Conservation (phyloP, 1,140 invertebrate genomes). For the Brachionus koreanus region DNA sequence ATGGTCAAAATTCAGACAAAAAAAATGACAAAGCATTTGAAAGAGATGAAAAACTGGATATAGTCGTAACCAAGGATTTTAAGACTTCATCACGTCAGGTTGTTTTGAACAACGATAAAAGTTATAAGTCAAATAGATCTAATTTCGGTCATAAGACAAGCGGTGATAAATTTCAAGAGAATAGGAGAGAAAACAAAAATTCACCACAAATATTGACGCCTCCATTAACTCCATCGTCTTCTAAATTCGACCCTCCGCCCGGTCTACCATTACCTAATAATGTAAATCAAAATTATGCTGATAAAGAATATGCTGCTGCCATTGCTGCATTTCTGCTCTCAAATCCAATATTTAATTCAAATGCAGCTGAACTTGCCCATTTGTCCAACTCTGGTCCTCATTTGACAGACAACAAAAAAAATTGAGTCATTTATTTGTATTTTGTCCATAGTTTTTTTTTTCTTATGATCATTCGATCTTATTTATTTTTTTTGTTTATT, state of each 20-base stretch:
- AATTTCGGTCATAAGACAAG: not conserved
- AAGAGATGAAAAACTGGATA: not conserved
- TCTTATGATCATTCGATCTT: not conserved
- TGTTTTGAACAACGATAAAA: not conserved
- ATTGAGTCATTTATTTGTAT: not conserved
- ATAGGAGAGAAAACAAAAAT: not conserved
- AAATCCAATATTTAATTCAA: conserved; percentile 9
- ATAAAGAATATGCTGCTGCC: conserved; percentile 10
- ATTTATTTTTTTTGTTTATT: not conserved
- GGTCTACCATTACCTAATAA: not conserved
- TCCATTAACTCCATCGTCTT: not conserved
- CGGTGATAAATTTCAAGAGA: not conserved
- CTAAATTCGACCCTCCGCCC: conserved; percentile 8
- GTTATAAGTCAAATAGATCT: not conserved
- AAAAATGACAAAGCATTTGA: not conserved
- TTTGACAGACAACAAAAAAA: not conserved
- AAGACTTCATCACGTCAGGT: not conserved
- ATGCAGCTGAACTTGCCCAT: not conserved
- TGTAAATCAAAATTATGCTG: not conserved
- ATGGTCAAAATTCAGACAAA: not conserved
- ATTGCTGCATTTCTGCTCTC: conserved; percentile 1
- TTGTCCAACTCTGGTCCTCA: not conserved
- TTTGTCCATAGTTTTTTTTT: not conserved
- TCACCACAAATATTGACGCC: not conserved
- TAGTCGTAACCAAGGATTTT: conserved; percentile 3